Base-by-base conservation (phyloP, 2,888 invertebrate genomes). In the Sturmia bella region DNA sequence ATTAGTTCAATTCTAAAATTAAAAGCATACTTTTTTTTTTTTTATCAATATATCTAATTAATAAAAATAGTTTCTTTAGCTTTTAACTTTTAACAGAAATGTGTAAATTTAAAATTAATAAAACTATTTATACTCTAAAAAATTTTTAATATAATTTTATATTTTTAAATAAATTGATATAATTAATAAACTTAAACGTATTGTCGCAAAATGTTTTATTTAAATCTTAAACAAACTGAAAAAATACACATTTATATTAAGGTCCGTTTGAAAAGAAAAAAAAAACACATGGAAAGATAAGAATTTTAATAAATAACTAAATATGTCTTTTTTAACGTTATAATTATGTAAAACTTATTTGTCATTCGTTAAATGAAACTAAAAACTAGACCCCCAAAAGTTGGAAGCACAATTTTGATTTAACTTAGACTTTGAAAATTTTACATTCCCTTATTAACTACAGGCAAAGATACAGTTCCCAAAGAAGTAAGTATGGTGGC, bases 341-440 rank as follows among this genome's bases (percentile, higher is more conserved):
- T 6, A 32, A 32, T 32, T 32, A 6, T 32, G 32, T 32, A 6
- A 3, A 32, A 32, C 9, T 32, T 3, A 32, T 32, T 32, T 32
- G 32, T 9, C 32, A 32, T 6, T 32, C 9, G 5, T 32, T 1
- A 32, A 3, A 32, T 32, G 6, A 6, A 32, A 32, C 17, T 27
- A 9, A 24, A 39, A 32, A 24, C 32, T n/a, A 48, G 27, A 59
- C 74, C 82, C 78, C 19, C 3, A 43, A 64, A 74, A 69, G 82
- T 82, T 82, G 82, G 82, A 82, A 82, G 82, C 82, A 82, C 82
- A 82, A 82, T 78, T 75, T 74, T 61, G 32, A 41, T 41, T 66
- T 63, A 32, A 0, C 32, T 24, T 37, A 24, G 41, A 19, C 0
- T 11, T 59, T 41, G 0, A 19, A n/a, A 9, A 41, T 24, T 59